These are phyloP conservation scores for Lucifuga dentata DNA, from an alignment of 2,113 vertebrate species.

Conservation along the genomic window DNA sequence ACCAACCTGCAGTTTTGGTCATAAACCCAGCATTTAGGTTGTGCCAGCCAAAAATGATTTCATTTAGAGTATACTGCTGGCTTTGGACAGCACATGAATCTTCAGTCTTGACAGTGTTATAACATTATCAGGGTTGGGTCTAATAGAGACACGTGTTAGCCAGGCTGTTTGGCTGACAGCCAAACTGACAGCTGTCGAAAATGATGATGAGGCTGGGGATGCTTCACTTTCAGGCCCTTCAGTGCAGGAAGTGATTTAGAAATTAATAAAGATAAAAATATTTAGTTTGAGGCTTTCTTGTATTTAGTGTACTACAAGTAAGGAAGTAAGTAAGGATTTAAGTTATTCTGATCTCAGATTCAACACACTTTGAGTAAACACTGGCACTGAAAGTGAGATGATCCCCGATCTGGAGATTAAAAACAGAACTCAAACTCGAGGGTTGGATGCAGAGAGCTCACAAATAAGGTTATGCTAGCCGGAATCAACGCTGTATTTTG, in stretches of 20 bases:
- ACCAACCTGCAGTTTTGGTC: no score
- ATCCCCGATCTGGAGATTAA: conserved; percentile 9
- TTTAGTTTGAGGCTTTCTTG: not conserved
- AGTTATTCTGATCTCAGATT: not conserved
- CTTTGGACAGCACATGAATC: conserved; percentile 55
- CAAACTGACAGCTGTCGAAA: conserved; percentile 33
- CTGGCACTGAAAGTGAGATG: conserved; percentile 32
- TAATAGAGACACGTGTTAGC: conserved; percentile 51
- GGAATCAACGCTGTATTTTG: conserved; percentile 33
- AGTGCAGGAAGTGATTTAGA: conserved; percentile 39
- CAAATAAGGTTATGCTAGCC: conserved; percentile 41
- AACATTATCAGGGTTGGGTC: conserved; percentile 47
- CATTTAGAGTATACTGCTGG: not conserved
- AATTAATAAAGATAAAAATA: not conserved
- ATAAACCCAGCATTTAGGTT: conserved; percentile 12
- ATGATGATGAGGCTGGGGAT: conserved; percentile 27
- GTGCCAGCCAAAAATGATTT: not conserved
- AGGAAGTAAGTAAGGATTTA: no score
- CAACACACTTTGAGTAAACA: conserved; percentile 48
- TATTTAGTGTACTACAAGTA: no score
- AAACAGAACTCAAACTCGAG: conserved; percentile 15
- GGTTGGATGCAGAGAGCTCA: conserved; percentile 33
- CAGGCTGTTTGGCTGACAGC: conserved; percentile 42
- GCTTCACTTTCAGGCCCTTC: conserved; percentile 50
- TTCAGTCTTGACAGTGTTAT: conserved; percentile 45